Evolutionary conservation across 1,140 invertebrate species (phyloP).

Genomic region (Achroia grisella): DNA sequence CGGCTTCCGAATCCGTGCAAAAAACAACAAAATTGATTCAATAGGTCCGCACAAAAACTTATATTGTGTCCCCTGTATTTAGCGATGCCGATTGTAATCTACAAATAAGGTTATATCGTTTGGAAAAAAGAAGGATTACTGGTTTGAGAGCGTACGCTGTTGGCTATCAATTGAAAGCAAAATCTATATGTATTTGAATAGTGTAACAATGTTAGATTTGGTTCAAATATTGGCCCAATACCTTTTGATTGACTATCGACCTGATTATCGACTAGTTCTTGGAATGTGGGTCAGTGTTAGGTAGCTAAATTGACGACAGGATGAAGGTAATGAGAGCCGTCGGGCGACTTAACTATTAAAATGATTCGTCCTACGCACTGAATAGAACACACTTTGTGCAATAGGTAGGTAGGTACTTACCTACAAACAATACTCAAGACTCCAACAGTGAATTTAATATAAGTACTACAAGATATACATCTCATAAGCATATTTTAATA

Average conservation of each 20-base stretch:
- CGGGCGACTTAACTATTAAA: too few relatives aligned
- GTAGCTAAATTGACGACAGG: slow-evolving; percentile 40
- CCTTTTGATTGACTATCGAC: slow-evolving; percentile 48
- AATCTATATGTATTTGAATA: background rate
- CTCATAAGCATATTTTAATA: too few relatives aligned
- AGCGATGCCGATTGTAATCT: slow-evolving; percentile 44
- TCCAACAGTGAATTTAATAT: too few relatives aligned
- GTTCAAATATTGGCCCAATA: slow-evolving; percentile 4
- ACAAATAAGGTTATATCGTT: slow-evolving; percentile 64
- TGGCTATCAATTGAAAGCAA: slow-evolving; percentile 17
- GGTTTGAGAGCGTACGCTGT: slow-evolving; percentile 35
- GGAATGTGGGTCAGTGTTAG: slow-evolving; percentile 62
- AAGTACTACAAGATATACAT: too few relatives aligned
- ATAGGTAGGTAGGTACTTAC: too few relatives aligned
- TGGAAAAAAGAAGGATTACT: slow-evolving; percentile 62
- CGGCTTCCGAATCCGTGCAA: slow-evolving; percentile 66
- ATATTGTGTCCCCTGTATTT: slow-evolving; percentile 54
- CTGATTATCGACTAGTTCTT: slow-evolving; percentile 36
- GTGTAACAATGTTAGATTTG: background rate
- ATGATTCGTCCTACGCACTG: too few relatives aligned
- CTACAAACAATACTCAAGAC: too few relatives aligned
- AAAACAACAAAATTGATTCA: slow-evolving; percentile 60
- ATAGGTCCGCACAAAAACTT: slow-evolving; percentile 44
- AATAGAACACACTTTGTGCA: too few relatives aligned
- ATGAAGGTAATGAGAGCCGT: slow-evolving; percentile 39